Evolutionary conservation across 2,888 invertebrate species (phyloP).

Genomic region (Coleophora flavipennella): DNA sequence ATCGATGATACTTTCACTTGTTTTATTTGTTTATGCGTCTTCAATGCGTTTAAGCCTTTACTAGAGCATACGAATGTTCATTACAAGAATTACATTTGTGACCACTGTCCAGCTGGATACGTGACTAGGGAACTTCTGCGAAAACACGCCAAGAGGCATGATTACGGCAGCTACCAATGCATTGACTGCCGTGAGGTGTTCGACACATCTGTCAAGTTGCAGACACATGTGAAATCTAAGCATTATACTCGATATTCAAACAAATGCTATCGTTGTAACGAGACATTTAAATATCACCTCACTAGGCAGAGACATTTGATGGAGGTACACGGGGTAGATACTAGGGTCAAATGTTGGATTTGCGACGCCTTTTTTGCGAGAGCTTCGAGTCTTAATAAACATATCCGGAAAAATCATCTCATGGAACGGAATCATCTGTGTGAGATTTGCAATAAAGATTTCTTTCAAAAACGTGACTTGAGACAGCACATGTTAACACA

Average conservation of each 20-base stretch:
- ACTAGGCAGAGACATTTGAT: slow-evolving; percentile 24
- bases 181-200: slow-evolving; percentile 36
- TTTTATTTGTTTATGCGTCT: slow-evolving; percentile 1
- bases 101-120: slow-evolving; percentile 22
- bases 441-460: slow-evolving; percentile 12
- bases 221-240: slow-evolving; percentile 38
- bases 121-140: slow-evolving; percentile 6
- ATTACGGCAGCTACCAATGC: slow-evolving; percentile 23
- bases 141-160: slow-evolving; percentile 14
- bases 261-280: slow-evolving; percentile 28
- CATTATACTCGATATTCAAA: slow-evolving; percentile 21
- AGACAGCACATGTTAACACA: slow-evolving; percentile 48
- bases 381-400: slow-evolving; percentile 20
- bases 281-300: slow-evolving; percentile 24
- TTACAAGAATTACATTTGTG: slow-evolving; percentile 36
- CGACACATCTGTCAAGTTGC: slow-evolving; percentile 38
- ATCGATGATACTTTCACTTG: slow-evolving; percentile 1
- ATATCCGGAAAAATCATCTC: slow-evolving; percentile 36
- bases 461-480: slow-evolving; percentile 31
- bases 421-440: slow-evolving; percentile 16
- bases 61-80: slow-evolving; percentile 18
- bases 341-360: slow-evolving; percentile 23
- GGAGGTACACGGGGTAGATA: slow-evolving; percentile 22
- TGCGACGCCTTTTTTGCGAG: slow-evolving; percentile 27
- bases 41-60: slow-evolving; percentile 1